These are phyloP conservation scores for Pan paniscus DNA, from an alignment of 2,113 vertebrate genomes.

Conservation along the genomic window DNA sequence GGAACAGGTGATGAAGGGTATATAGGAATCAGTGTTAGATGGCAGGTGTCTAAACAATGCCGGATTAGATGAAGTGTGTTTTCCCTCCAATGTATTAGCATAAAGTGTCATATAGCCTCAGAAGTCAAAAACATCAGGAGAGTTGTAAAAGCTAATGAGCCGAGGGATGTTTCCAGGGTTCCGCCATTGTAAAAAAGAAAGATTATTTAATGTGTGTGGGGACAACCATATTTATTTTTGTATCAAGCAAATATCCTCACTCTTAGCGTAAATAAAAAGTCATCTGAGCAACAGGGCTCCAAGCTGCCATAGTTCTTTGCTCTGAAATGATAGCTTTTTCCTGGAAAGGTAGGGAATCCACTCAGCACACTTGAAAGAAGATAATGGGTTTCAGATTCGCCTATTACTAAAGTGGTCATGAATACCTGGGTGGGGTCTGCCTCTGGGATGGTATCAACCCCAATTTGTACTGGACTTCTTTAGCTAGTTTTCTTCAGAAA, in stretches of 20 bases:
- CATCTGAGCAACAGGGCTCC: background rate
- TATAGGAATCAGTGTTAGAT: conserved; percentile 19
- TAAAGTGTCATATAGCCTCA: conserved; percentile 49
- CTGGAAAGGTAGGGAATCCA: background rate
- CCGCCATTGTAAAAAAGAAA: background rate
- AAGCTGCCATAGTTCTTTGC: background rate
- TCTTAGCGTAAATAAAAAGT: background rate
- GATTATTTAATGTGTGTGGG: background rate
- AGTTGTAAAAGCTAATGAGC: conserved; percentile 23
- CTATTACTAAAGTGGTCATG: background rate
- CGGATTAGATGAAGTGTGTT: conserved; percentile 40
- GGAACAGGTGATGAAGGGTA: background rate
- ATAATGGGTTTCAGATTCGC: background rate
- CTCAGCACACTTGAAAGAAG: background rate
- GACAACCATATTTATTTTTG: background rate
- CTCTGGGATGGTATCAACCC: background rate
- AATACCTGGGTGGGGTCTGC: background rate
- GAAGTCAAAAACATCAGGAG: conserved; percentile 46
- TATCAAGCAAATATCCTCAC: background rate
- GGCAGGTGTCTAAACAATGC: conserved; percentile 60
- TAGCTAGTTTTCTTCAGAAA: background rate
- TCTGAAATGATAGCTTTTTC: background rate
- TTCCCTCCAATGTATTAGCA: conserved; percentile 58
- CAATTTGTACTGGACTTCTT: background rate
- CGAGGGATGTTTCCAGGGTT: conserved; percentile 8